Conservation (phyloP, 1,140 invertebrate genomes). For the Drosophila micromelanica region DNA sequence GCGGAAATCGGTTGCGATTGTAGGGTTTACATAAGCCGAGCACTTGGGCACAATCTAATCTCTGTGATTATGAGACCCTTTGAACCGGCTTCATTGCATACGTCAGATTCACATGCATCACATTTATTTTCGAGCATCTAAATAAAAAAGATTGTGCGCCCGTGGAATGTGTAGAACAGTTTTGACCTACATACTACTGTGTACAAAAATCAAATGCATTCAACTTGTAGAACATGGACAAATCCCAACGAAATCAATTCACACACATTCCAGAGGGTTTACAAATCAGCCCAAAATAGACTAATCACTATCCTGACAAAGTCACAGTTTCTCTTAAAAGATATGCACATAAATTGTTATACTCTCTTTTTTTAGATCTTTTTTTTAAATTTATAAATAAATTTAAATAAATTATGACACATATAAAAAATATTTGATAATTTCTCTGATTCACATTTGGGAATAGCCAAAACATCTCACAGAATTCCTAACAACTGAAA, state of each 20-base stretch:
- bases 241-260: slow-evolving; percentile 3
- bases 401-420: no score
- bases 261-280: slow-evolving; percentile 22
- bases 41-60: slow-evolving; percentile 60
- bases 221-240: slow-evolving; percentile 11
- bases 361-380: no score
- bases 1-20: slow-evolving; percentile 35
- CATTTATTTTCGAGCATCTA: slow-evolving; percentile 35
- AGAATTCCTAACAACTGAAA: background rate
- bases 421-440: no score
- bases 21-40: slow-evolving; percentile 12
- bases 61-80: slow-evolving; percentile 43
- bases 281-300: slow-evolving; percentile 1
- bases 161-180: slow-evolving; percentile 44
- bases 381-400: no score
- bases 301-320: slow-evolving; percentile 2
- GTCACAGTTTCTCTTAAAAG: no score
- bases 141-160: slow-evolving; percentile 66
- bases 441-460: slow-evolving; percentile 8
- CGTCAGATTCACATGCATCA: slow-evolving; percentile 66
- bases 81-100: slow-evolving; percentile 40
- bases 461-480: background rate
- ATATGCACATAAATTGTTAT: no score
- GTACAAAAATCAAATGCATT: slow-evolving; percentile 2
- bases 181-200: slow-evolving; percentile 65